Evolutionary conservation across 1,140 invertebrate species (phyloP), one percentile per base, ranked within the genome.

Genomic region (Rhagoletis zephyria): DNA sequence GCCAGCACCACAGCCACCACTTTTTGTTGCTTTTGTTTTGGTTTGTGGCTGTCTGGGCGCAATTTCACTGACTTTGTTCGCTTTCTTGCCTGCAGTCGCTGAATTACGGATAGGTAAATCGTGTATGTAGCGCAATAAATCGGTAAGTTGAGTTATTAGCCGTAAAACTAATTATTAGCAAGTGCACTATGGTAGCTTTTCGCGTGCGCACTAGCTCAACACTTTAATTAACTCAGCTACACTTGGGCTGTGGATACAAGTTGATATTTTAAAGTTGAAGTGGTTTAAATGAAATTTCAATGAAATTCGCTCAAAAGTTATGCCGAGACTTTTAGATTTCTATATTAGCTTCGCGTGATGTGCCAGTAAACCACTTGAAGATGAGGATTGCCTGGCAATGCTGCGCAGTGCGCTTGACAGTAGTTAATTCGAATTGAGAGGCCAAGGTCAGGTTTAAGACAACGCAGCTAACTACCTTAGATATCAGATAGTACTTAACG

Each of bases 111-210:
- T 40, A 81, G 48, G n/a, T 81, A 30, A 81, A 81, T 19, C 19
- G 16, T 81, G 48, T 56, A 10, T 3, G 30, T 19, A 81, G 16
- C 48, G 48, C 51, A 51, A 51, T 81, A 77, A 77, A 77, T 77
- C 40, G 45, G 45, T 77, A 48, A 81, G 45, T 81, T 81, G 74
- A 81, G 74, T 81, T 81, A 81, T 81, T 81, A 81, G 74, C 48
- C 48, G 19, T 81, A 81, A 81, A 81, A 81, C 48, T 81, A 81
- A 81, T 81, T 56, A 81, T 81, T 81, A 81, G 74, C 48, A 56
- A 19, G 48, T 59, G n/a, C 14, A 81, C 74, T 81, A 45, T 56
- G 45, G 0, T 30, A 59, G 12, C 2, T 48, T 1, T n/a, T 67
- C 45, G 1, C 14, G 45, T 56, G 74, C 12, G 5, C 67, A 12